These are phyloP conservation scores for Gephyroberyx darwinii DNA, from an alignment of 2,797 vertebrate genomes.

Conservation along the genomic window DNA sequence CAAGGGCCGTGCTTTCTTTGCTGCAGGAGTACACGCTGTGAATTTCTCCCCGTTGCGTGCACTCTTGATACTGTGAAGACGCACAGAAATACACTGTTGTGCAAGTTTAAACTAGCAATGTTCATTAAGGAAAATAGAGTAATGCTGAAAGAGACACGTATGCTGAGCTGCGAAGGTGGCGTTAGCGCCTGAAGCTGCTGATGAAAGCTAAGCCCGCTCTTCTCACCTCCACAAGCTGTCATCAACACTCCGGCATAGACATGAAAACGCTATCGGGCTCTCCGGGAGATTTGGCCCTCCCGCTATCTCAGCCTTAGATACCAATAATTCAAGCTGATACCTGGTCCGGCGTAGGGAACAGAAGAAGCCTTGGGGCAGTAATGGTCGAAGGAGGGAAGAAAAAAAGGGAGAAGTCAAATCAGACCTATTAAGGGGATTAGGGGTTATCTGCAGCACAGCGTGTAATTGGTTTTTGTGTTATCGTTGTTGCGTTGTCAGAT, in stretches of 20 bases:
- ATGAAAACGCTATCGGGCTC: slow-evolving; percentile 44
- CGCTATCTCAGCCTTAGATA: slow-evolving; percentile 48
- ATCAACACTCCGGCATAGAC: slow-evolving; percentile 50
- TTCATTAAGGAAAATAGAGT: slow-evolving; percentile 5
- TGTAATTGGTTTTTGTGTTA: slow-evolving; percentile 81
- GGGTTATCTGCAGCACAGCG: slow-evolving; percentile 71
- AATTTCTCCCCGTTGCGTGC: slow-evolving; percentile 3
- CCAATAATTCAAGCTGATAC: slow-evolving; percentile 69
- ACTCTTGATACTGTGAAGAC: not conserved
- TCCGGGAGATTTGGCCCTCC: slow-evolving; percentile 39
- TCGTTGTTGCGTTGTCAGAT: slow-evolving; percentile 69
- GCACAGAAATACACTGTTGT: too few species aligned
- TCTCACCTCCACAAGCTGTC: slow-evolving; percentile 44
- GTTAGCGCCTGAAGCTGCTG: slow-evolving; percentile 28
- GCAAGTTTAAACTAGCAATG: not conserved
- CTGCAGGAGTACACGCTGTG: not conserved
- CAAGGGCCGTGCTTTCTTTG: not conserved
- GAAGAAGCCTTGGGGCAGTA: slow-evolving; percentile 39
- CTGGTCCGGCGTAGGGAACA: slow-evolving; percentile 56
- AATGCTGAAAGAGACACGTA: slow-evolving; percentile 7
- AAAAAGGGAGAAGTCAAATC: slow-evolving; percentile 63
- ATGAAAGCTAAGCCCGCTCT: slow-evolving; percentile 26
- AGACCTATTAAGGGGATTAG: slow-evolving; percentile 77
- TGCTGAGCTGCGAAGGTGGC: slow-evolving; percentile 24
- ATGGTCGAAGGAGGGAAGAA: slow-evolving; percentile 40